Evolutionary conservation across 1,140 invertebrate species (phyloP).

Genomic region (Bombus sibiricus): DNA sequence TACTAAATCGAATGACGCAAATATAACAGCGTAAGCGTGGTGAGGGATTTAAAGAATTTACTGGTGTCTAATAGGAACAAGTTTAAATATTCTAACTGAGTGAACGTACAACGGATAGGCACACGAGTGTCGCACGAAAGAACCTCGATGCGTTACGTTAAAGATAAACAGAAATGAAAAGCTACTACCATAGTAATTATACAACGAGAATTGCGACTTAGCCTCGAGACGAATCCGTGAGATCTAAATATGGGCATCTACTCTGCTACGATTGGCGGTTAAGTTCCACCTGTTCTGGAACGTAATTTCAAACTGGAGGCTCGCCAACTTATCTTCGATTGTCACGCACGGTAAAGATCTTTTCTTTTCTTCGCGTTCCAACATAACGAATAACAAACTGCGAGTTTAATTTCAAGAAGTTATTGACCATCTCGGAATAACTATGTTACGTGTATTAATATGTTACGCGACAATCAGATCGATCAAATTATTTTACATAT

Average conservation of each 20-base stretch:
- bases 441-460: not conserved
- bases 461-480: not conserved
- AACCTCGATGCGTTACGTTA: not conserved
- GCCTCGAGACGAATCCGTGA: not conserved
- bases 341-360: not conserved
- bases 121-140: too few relatives aligned
- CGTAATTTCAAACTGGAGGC: not conserved
- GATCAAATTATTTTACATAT: not conserved
- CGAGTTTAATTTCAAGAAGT: too few relatives aligned
- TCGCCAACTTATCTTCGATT: not conserved
- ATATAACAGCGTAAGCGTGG: not conserved
- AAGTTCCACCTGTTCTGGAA: not conserved
- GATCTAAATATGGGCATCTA: slow-evolving; percentile 11
- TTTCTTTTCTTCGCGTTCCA: not conserved
- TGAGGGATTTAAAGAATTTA: not conserved
- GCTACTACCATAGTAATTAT: slow-evolving; percentile 9
- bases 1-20: not conserved
- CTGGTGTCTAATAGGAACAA: not conserved
- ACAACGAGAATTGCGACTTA: slow-evolving; percentile 28
- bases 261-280: not conserved
- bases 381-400: too few relatives aligned
- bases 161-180: slow-evolving; percentile 1
- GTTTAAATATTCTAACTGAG: not conserved
- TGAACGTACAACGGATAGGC: not conserved
- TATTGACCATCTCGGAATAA: not conserved